Evolutionary conservation across 2,797 vertebrate genomes (phyloP).

Genomic region (Clamator glandarius): DNA sequence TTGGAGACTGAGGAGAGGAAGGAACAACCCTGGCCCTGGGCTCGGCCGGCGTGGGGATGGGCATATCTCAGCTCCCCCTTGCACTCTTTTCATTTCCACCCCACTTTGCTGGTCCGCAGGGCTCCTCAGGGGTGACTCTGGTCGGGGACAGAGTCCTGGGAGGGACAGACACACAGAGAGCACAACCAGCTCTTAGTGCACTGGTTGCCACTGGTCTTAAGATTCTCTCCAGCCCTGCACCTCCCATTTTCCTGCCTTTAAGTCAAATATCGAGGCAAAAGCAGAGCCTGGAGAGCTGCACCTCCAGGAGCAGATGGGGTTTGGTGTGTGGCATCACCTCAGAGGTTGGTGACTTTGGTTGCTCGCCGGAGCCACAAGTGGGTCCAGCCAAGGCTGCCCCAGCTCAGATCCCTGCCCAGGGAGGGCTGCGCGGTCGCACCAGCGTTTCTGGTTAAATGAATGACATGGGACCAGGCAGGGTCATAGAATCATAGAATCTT

Average conservation of each 20-base stretch:
- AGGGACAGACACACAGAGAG: neutral
- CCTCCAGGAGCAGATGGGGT: neutral
- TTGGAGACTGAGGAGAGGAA: neutral
- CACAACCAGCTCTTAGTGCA: neutral
- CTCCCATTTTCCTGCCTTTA: rapidly evolving
- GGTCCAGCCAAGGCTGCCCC: rapidly evolving
- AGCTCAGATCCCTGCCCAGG: neutral
- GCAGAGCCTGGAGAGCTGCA: neutral
- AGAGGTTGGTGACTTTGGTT: rapidly evolving
- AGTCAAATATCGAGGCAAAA: neutral
- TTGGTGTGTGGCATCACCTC: rapidly evolving
- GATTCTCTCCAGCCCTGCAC: rapidly evolving
- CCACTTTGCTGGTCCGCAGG: rapidly evolving
- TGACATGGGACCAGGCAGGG: rapidly evolving
- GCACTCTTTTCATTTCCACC: rapidly evolving
- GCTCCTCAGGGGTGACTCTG: rapidly evolving
- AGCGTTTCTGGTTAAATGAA: neutral
- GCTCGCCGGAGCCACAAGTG: rapidly evolving
- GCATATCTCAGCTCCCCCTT: neutral
- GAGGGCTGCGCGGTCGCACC: neutral
- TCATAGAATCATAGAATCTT: too few relatives aligned
- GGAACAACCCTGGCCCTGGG: too few relatives aligned
- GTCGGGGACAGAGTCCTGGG: too few relatives aligned
- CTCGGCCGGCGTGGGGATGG: rapidly evolving
- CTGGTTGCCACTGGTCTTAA: neutral